Percentiles rank a stretch among this genome's conserved stretches.
Evolutionary conservation across 2,113 vertebrate genomes (phyloP).

Genomic region (Boleophthalmus pectinirostris): DNA sequence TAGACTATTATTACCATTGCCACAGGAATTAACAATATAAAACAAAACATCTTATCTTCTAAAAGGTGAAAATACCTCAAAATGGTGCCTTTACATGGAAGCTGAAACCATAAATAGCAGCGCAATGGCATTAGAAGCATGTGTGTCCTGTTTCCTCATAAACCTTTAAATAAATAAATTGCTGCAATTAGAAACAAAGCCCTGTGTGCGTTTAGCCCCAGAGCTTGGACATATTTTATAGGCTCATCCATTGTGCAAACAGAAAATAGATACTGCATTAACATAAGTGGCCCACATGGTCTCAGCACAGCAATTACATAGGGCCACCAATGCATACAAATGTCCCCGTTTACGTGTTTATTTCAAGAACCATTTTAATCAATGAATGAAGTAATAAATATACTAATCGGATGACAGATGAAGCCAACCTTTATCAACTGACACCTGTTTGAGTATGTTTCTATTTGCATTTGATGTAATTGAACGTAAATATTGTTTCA

Average conservation of each 20-base stretch:
- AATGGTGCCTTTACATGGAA: no score
- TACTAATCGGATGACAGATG: not conserved
- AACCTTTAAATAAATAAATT: constrained; percentile 67
- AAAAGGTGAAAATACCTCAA: no score
- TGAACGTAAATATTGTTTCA: no score
- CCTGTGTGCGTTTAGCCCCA: constrained; percentile 37
- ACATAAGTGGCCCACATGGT: constrained; percentile 18
- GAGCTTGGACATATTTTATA: constrained; percentile 44
- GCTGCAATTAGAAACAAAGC: constrained; percentile 59
- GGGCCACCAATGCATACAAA: constrained; percentile 21
- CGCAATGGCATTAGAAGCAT: constrained; percentile 24
- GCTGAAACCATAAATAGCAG: not conserved
- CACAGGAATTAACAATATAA: no score
- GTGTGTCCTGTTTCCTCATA: constrained; percentile 44
- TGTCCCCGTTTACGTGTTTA: not conserved
- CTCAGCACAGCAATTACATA: constrained; percentile 23
- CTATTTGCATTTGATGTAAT: no score
- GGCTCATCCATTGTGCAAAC: constrained; percentile 45
- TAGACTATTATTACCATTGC: no score
- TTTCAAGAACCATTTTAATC: not conserved
- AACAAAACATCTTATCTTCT: no score
- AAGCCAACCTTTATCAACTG: not conserved
- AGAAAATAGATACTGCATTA: constrained; percentile 41
- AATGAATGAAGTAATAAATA: not conserved
- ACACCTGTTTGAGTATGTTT: not conserved